These are phyloP conservation scores for Aegithalos caudatus DNA, from an alignment of 2,113 vertebrate species.

Conservation along the genomic window DNA sequence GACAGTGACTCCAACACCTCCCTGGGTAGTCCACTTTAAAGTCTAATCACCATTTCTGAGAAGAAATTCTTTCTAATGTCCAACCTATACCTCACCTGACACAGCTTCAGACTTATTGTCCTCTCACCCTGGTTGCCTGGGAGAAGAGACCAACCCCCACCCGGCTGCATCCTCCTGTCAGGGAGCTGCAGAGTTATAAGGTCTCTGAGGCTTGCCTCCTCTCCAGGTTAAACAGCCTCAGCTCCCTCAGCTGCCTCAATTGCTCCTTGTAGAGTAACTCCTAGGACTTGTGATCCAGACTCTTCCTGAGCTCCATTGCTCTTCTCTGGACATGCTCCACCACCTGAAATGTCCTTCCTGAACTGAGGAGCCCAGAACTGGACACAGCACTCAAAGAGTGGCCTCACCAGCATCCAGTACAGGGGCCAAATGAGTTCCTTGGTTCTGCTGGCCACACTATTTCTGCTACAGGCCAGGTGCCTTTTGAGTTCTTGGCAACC, in stretches of 20 bases:
- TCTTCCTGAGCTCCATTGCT: fast-evolving
- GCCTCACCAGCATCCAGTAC: not conserved
- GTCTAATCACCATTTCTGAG: not conserved
- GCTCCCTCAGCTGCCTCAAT: not conserved
- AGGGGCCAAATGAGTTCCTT: fast-evolving
- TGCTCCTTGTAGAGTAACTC: not conserved
- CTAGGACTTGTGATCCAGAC: not conserved
- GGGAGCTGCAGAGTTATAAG: not conserved
- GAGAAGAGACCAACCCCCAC: fast-evolving
- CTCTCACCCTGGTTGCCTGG: not conserved
- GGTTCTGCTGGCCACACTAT: not conserved
- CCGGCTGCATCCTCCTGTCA: not conserved
- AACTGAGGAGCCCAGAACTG: not conserved
- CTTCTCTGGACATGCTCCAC: not conserved
- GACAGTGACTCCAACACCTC: not conserved
- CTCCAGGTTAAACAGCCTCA: not conserved
- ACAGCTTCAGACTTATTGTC: not conserved
- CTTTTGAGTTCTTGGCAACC: not conserved
- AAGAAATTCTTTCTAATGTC: not conserved
- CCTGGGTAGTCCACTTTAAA: not conserved
- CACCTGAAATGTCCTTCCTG: not conserved
- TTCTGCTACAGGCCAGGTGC: not conserved
- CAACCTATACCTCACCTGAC: not conserved
- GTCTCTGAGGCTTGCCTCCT: not conserved
- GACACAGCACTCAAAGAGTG: not conserved